Evolutionary conservation across 2,888 invertebrate genomes (phyloP), one percentile per base, ranked within the genome.

Genomic region (Pachymerium ferrugineum): DNA sequence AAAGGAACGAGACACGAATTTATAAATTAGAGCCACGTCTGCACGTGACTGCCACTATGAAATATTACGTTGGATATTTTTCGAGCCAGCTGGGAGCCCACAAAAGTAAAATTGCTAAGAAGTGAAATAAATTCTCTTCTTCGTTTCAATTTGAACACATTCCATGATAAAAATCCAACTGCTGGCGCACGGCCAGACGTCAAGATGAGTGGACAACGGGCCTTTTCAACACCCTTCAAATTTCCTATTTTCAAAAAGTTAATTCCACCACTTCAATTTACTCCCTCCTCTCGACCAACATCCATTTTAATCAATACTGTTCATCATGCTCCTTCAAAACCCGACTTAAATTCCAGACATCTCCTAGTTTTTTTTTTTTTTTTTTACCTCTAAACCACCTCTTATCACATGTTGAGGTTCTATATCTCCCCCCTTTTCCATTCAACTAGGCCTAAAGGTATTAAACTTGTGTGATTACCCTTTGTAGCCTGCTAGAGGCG

Each of bases 121-220:
- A 47, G 47, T 10, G 47, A 54, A 54, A 54, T 54, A 54, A 54
- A 54, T 54, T 54, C 12, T 54, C 28, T 28, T 54, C 28, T 54
- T 54, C 54, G 54, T 25, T 54, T 54, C 54, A 54, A 54, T 54
- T 54, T 54, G 54, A 25, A 54, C 54, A 25, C 54, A 54, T 54
- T 54, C 22, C 54, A 25, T 54, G 54, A 54, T 12, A 54, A 54
- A n/a, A 54, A 54, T 54, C 54, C 54, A 54, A 54, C 28, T 54
- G 16, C 28, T 54, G 54, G 54, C 22, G 10, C 6, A 1, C 28
- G 54, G 54, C 54, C 54, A 54, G 28, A 6, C 10, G 19, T 54
- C 22, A 22, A n/a, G 25, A 54, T 25, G 25, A 54, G 25, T 54
- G 54, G 54, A 54, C 54, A 54, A 54, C 25, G 25, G 54, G 54